Evolutionary conservation across 2,113 vertebrate species (phyloP), one percentile per base, ranked within the genome.

Genomic region (Phrynocephalus versicolor): DNA sequence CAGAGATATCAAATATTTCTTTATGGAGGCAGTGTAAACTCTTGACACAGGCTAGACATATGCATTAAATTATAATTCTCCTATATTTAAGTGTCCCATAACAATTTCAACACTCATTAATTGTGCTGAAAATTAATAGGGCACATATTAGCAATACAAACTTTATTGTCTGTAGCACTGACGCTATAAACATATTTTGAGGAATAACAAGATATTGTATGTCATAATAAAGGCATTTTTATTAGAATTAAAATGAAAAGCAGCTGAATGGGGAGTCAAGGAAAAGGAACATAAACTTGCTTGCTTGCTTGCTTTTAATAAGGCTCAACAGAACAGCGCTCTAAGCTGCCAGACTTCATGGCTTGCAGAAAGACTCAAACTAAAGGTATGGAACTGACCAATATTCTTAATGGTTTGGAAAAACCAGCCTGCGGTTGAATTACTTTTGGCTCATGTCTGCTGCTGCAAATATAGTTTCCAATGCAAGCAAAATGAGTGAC

Each of bases 211-310:
- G 65, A 84, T 89, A 91, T 35, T 85, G 58, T 58, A 41, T 86
- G 73, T 92, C 78, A 90, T 67, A 89, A 91, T 81, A 91, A 88
- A 93, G 81, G 55, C 73, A 93, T 90, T 94, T 95, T 92, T 85
- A 89, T 84, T 88, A 89, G 85, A 91, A 92, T 82, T 89, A 91
- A 92, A 94, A 90, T 83, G 3, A 88, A 93, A 88, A 90, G 74
- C 19, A 77, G 78, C 27, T 88, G 82, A 70, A 91, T 87, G 57
- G 81, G 23, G 3, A 83, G 70, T 82, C 14, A 84, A 85, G 87
- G 67, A 81, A 62, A 35, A 81, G 7, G 80, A 83, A 71, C 3
- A 25, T 23, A 82, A 84, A 86, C 58, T 39, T 80, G 35, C 37
- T 73, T 35, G 58, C 82, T 62, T 89, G 16, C 67, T 92, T 75